Conservation (phyloP, 2,113 vertebrate genomes). For the Scomber colias region DNA sequence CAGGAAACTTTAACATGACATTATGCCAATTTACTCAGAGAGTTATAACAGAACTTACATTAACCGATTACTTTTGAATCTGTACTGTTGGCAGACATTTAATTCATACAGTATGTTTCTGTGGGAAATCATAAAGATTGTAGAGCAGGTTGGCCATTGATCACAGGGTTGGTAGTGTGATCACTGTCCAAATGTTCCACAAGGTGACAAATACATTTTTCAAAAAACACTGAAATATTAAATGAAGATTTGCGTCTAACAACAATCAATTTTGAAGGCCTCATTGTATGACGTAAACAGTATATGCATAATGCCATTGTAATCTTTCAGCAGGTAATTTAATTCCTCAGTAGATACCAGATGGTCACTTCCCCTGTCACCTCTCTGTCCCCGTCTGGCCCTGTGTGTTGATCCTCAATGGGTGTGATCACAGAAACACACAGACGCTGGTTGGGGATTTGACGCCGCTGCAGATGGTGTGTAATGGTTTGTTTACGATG, state of each 20-base stretch:
- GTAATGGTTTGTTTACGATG: slow-evolving; percentile 81
- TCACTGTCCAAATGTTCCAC: neutral
- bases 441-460: slow-evolving; percentile 50
- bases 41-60: neutral
- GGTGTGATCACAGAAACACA: slow-evolving; percentile 49
- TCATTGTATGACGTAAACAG: neutral
- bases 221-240: neutral
- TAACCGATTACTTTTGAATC: too few species aligned
- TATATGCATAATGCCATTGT: slow-evolving; percentile 20
- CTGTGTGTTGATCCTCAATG: slow-evolving; percentile 57
- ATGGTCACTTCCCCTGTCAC: slow-evolving; percentile 72
- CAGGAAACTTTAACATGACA: slow-evolving; percentile 19
- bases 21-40: neutral
- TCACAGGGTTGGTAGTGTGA: neutral
- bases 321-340: slow-evolving; percentile 61
- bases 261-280: too few species aligned
- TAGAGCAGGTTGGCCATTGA: neutral
- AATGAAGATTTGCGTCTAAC: too few species aligned
- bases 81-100: too few species aligned
- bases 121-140: neutral
- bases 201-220: neutral
- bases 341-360: slow-evolving; percentile 65
- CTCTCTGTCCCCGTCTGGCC: slow-evolving; percentile 53
- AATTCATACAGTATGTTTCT: too few species aligned
- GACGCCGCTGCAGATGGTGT: slow-evolving; percentile 69